These are phyloP conservation scores for Melanogrammus aeglefinus DNA, from an alignment of 2,797 vertebrate species.

Conservation along the genomic window DNA sequence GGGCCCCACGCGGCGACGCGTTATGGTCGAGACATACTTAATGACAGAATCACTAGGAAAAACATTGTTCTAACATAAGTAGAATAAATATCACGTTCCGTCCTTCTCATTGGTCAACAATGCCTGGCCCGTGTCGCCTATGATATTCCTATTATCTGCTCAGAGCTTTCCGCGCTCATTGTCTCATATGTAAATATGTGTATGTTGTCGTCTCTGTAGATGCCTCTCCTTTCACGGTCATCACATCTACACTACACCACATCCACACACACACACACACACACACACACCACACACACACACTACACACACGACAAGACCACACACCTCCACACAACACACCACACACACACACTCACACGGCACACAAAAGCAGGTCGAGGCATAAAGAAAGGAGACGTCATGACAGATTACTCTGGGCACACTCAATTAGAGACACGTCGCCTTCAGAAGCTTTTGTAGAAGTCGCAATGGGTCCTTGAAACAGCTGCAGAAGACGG, in stretches of 20 bases:
- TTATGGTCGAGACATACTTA: background rate
- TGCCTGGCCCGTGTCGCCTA: background rate
- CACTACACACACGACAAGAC: too few relatives aligned
- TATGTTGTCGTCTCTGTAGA: conserved; percentile 34
- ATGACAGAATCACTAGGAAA: background rate
- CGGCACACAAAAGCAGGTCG: conserved; percentile 35
- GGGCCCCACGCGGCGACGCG: too few relatives aligned
- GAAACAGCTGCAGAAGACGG: background rate
- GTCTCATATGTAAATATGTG: conserved; percentile 34
- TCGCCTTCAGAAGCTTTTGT: conserved; percentile 30
- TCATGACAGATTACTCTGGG: conserved; percentile 21
- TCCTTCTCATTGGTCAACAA: background rate
- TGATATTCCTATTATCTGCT: background rate
- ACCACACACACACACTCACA: conserved; percentile 21
- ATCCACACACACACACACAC: conserved; percentile 37
- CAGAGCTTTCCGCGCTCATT: conserved; percentile 15
- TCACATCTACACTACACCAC: too few relatives aligned
- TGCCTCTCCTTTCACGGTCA: conserved; percentile 51
- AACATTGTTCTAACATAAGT: background rate
- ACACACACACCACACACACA: conserved; percentile 21
- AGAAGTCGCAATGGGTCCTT: background rate
- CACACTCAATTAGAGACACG: conserved; percentile 24
- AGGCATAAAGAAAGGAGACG: conserved; percentile 43
- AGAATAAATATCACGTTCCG: conserved; percentile 3
- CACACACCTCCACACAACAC: conserved; percentile 38